Conservation (phyloP, 2,113 vertebrate species). For the Amblyopsis rosae region DNA sequence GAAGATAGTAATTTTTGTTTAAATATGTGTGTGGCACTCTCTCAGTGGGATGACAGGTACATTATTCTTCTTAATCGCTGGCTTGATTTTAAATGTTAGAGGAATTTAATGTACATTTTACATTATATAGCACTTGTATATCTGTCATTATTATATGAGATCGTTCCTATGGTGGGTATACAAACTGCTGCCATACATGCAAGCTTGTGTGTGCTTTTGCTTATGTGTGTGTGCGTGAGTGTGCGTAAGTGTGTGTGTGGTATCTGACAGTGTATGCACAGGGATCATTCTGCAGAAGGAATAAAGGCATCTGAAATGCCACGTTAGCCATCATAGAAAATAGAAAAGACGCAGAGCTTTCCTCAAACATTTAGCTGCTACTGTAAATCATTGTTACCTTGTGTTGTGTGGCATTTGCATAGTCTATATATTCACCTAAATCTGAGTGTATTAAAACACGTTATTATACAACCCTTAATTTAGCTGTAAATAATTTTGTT, state of each 20-base stretch:
- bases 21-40: not conserved
- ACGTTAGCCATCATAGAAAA: not conserved
- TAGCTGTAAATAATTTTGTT: not conserved
- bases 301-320: not conserved
- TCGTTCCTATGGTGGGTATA: too few species aligned
- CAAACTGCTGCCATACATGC: not conserved
- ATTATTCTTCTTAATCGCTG: not conserved
- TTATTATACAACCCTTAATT: not conserved
- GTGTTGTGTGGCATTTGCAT: not conserved
- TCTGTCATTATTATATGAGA: too few species aligned
- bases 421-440: slow-evolving; percentile 14
- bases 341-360: not conserved
- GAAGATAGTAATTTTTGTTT: too few species aligned
- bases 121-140: too few species aligned
- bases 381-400: slow-evolving; percentile 10
- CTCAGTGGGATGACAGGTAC: not conserved
- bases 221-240: slow-evolving; percentile 1
- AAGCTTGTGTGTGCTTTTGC: not conserved
- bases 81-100: too few species aligned
- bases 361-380: not conserved
- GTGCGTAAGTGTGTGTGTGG: not conserved
- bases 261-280: not conserved
- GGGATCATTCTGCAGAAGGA: slow-evolving; percentile 1
- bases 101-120: too few species aligned
- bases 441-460: not conserved